A percentile compares a stretch with the other conserved stretches of the same genome.
phyloP scores from a whole-genome alignment of 2,113 vertebrate genomes.

The Hippoglossus stenolepis region DNA sequence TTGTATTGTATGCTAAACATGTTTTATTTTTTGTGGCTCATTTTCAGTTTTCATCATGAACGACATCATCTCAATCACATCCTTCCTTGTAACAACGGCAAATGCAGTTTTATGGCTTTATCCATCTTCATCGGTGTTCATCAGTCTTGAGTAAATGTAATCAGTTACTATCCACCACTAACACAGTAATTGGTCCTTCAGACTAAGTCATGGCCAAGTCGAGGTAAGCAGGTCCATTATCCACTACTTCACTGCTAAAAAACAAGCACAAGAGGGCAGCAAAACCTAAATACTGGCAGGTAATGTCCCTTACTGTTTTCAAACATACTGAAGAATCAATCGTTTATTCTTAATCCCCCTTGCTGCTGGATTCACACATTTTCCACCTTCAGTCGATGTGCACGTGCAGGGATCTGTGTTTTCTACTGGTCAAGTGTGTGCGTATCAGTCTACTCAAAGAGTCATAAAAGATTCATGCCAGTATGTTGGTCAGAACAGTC shows the following conservation, averaged over 20 bases:
- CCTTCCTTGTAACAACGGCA: too few species aligned
- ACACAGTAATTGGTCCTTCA: not conserved
- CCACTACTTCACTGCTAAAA: not conserved
- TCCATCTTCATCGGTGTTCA: too few species aligned
- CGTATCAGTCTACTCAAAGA: slow-evolving; percentile 20
- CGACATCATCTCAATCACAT: too few species aligned
- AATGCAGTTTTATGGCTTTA: too few species aligned
- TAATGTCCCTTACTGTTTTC: not conserved
- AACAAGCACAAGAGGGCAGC: slow-evolving; percentile 64
- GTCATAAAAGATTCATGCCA: slow-evolving; percentile 65
- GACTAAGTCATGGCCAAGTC: not conserved
- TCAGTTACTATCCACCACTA: too few species aligned
- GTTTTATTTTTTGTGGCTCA: not conserved
- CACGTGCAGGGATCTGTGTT: not conserved
- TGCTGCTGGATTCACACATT: not conserved
- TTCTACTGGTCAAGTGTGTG: not conserved
- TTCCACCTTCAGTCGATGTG: not conserved
- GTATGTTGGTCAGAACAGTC: slow-evolving; percentile 31
- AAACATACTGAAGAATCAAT: not conserved
- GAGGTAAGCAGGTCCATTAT: not conserved
- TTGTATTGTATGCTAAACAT: too few species aligned
- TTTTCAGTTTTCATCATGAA: not conserved
- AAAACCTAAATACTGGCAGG: slow-evolving; percentile 3
- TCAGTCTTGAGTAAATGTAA: too few species aligned
- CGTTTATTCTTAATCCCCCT: not conserved